A percentile compares a stretch with the other conserved stretches of the same genome.
Conservation (phyloP, 1,140 invertebrate genomes). For the Zeugodacus cucurbitae region DNA sequence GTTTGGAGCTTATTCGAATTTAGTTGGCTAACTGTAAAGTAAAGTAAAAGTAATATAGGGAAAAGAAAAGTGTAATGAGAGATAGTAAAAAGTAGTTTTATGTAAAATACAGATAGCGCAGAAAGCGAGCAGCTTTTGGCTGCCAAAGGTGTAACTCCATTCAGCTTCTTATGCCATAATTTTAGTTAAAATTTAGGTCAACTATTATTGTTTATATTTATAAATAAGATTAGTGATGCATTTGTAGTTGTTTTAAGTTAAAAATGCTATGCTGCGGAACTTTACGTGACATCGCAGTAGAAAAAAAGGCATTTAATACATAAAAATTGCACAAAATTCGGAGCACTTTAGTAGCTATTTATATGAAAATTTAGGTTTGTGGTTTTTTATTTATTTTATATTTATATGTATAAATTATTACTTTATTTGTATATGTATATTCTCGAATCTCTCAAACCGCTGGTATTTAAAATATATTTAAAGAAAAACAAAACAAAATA, state of each 20-base stretch:
- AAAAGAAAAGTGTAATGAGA: not conserved
- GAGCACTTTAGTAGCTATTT: not conserved
- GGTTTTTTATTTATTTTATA: not conserved
- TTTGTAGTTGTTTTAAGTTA: not conserved
- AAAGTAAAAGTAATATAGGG: not conserved
- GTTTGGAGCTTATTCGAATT: slow-evolving; percentile 38
- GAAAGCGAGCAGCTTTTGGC: not conserved
- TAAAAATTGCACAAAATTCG: slow-evolving; percentile 33
- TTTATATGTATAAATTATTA: not conserved
- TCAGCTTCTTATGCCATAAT: slow-evolving; percentile 21
- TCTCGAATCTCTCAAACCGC: not conserved
- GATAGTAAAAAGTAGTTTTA: not conserved
- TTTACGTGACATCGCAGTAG: slow-evolving; percentile 8
- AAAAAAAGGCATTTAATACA: slow-evolving; percentile 19
- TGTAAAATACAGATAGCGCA: not conserved
- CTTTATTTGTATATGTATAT: not conserved
- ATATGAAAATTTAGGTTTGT: not conserved
- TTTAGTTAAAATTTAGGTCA: slow-evolving; percentile 1
- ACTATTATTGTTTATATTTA: not conserved
- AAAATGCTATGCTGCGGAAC: not conserved
- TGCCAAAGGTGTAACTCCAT: not conserved
- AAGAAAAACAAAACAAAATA: not conserved
- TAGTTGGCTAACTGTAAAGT: not conserved
- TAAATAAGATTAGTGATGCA: not conserved
- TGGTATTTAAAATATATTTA: not conserved